Evolutionary conservation across 2,888 invertebrate species (phyloP).

Genomic region (Trilocha varians): DNA sequence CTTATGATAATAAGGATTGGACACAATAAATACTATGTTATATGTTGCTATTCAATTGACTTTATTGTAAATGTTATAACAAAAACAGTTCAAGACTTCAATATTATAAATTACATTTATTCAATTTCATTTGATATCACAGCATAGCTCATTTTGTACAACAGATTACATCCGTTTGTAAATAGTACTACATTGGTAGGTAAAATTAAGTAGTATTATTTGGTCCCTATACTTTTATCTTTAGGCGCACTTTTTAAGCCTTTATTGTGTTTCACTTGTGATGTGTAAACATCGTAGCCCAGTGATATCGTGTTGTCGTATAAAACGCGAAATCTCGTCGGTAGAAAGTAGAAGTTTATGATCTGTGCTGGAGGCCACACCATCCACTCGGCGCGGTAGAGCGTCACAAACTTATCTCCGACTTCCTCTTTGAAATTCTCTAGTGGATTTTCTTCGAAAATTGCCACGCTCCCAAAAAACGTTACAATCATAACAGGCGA

Average conservation of each 20-base stretch:
- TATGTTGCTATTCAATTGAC: background rate
- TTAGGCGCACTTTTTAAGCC: constrained; percentile 21
- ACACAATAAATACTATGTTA: background rate
- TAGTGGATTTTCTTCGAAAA: constrained; percentile 79
- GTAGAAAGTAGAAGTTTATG: constrained; percentile 91
- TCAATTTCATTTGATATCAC: constrained; percentile 31
- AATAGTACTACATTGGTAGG: background rate
- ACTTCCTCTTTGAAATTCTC: constrained; percentile 80
- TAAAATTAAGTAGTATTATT: background rate
- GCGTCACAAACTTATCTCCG: constrained; percentile 79
- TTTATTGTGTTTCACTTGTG: constrained; percentile 81
- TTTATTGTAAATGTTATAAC: constrained; percentile 15
- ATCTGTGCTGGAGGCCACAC: constrained; percentile 96
- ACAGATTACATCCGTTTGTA: background rate
- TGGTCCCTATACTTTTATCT: constrained; percentile 10
- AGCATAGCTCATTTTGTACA: constrained; percentile 22
- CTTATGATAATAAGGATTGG: background rate
- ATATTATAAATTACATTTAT: constrained; percentile 8
- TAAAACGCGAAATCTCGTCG: constrained; percentile 87
- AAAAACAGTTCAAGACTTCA: constrained; percentile 12
- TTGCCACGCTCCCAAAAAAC: constrained; percentile 85
- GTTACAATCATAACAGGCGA: constrained; percentile 87
- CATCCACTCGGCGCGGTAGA: constrained; percentile 92
- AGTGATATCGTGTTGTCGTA: constrained; percentile 92
- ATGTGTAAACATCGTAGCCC: constrained; percentile 91